Conservation (phyloP, 1,140 invertebrate genomes). For the Hypothenemus hampei region DNA sequence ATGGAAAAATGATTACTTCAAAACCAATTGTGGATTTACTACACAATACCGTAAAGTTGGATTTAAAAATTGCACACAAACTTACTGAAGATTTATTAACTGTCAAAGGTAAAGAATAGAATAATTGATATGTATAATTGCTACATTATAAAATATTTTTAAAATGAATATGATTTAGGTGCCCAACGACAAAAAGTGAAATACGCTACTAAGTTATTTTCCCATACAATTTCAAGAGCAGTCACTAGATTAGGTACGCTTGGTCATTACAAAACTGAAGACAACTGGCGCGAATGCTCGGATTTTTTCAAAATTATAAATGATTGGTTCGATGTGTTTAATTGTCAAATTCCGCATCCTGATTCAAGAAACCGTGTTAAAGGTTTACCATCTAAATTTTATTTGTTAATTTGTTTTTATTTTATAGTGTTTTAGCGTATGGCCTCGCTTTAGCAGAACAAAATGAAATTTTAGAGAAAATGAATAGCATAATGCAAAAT, state of each 20-base stretch:
- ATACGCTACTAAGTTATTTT: no score
- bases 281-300: conserved; percentile 13
- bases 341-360: not conserved
- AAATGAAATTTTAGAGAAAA: conserved; percentile 17
- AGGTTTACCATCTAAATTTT: no score
- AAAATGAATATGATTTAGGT: no score
- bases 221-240: conserved; percentile 15
- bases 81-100: conserved; percentile 15
- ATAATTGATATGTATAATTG: no score
- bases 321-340: conserved; percentile 24
- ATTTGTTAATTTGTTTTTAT: no score
- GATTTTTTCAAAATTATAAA: conserved; percentile 9
- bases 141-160: no score
- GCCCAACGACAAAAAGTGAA: conserved; percentile 16
- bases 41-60: conserved; percentile 12
- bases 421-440: no score
- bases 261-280: conserved; percentile 3
- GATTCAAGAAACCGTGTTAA: conserved; percentile 14
- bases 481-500: not conserved
- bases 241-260: conserved; percentile 2
- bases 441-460: conserved; percentile 7
- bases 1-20: conserved; percentile 16
- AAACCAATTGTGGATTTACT: conserved; percentile 16
- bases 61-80: conserved; percentile 23
- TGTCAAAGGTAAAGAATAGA: no score